A percentile compares a stretch with the other conserved stretches of the same genome.
phyloP scores from a whole-genome alignment of 1,140 invertebrate species.

The Sesamia nonagrioides region DNA sequence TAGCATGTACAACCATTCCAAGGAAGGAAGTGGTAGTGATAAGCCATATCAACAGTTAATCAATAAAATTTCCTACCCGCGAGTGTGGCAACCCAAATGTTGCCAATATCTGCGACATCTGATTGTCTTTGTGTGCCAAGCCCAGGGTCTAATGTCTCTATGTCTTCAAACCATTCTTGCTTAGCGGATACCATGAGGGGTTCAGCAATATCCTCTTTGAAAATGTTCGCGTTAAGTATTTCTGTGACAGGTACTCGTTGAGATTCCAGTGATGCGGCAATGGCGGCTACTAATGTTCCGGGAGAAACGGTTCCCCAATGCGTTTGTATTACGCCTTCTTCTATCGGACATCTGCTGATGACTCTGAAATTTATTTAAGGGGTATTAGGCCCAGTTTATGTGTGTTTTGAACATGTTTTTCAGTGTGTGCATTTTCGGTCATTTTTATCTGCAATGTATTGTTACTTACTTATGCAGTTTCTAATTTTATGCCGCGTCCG shows the following conservation, averaged over 20 bases:
- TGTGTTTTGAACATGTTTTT: too few species aligned
- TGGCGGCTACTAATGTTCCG: constrained; percentile 88
- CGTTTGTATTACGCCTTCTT: constrained; percentile 89
- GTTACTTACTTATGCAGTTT: too few species aligned
- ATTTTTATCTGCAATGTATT: too few species aligned
- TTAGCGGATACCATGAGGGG: constrained; percentile 68
- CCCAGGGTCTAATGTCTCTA: constrained; percentile 59
- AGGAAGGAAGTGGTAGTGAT: constrained; percentile 8
- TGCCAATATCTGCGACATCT: constrained; percentile 75
- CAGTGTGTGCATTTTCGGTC: too few species aligned
- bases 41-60: constrained; percentile 11
- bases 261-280: constrained; percentile 88
- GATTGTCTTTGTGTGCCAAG: constrained; percentile 42
- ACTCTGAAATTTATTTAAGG: constrained; percentile 57
- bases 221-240: constrained; percentile 74
- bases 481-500: too few species aligned
- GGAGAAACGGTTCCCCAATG: constrained; percentile 88
- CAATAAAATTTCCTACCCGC: constrained; percentile 80
- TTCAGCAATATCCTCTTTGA: constrained; percentile 74
- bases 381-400: too few species aligned
- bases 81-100: constrained; percentile 89
- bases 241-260: constrained; percentile 84
- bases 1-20: not conserved
- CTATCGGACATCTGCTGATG: constrained; percentile 88
- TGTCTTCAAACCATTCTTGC: constrained; percentile 74